phyloP scores from a whole-genome alignment of 2,888 invertebrate species.

The Venustoraphidia nigricollis region DNA sequence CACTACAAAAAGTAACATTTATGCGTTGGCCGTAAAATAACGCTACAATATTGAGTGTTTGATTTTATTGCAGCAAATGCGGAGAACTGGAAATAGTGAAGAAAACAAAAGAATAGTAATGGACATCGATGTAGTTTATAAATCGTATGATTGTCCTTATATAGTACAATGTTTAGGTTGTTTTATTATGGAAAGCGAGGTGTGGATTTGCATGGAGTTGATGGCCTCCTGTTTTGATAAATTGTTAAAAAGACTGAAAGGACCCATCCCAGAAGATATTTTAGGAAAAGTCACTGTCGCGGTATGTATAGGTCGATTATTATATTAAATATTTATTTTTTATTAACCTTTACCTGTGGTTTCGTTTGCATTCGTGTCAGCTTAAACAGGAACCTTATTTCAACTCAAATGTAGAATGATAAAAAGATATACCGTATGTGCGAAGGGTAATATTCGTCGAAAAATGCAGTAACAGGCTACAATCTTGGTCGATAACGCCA shows the following conservation, averaged over 20 bases:
- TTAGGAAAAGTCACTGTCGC: conserved; percentile 95
- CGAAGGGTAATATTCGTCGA: too few species aligned
- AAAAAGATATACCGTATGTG: too few species aligned
- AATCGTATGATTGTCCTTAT: conserved; percentile 91
- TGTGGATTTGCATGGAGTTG: conserved; percentile 99
- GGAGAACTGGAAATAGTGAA: conserved; percentile 88
- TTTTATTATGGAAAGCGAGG: conserved; percentile 93
- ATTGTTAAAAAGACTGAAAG: conserved; percentile 67
- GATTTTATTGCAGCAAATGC: conserved; percentile 62
- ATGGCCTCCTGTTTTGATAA: conserved; percentile 99
- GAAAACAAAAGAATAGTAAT: conserved; percentile 97
- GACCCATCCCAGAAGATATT: conserved; percentile 90
- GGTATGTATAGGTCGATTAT: conserved; percentile 30
- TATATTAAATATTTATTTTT: background rate
- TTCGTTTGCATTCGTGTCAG: too few species aligned
- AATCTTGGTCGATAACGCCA: too few species aligned
- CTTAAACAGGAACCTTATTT: too few species aligned
- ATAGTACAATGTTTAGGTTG: conserved; percentile 96
- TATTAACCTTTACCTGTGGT: too few species aligned
- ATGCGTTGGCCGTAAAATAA: too few species aligned
- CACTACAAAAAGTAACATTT: too few species aligned
- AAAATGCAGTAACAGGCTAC: too few species aligned
- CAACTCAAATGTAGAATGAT: too few species aligned
- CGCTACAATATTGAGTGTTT: conserved; percentile 1
- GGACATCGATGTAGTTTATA: conserved; percentile 97